A percentile compares a stretch with the other conserved stretches of the same genome.
Conservation (phyloP, 53 echinoderm and acorn worm genomes). For the Pentamera pediparva region DNA sequence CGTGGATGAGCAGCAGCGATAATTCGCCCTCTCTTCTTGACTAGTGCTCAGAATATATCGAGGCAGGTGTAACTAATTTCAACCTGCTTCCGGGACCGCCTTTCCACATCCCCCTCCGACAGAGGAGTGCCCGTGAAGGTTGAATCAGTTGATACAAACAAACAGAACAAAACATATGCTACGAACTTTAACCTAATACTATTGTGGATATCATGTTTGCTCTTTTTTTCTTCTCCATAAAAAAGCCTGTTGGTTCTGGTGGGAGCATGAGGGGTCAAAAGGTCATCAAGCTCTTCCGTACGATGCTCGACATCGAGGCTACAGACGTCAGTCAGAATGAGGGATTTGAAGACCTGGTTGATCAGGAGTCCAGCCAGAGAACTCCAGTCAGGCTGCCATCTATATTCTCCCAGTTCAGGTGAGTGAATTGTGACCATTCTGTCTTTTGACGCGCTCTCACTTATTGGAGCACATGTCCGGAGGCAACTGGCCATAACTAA, state of each 20-base stretch:
- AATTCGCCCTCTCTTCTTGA: no score
- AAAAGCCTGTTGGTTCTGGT: slow-evolving; percentile 57
- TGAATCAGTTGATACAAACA: background rate
- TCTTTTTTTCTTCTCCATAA: background rate
- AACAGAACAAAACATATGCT: background rate
- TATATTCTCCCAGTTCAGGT: slow-evolving; percentile 82
- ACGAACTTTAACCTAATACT: background rate
- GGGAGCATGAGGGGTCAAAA: slow-evolving; percentile 69
- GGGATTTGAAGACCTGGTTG: slow-evolving; percentile 46
- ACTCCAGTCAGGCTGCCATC: slow-evolving; percentile 87
- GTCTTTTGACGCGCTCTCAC: no score
- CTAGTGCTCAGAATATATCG: no score
- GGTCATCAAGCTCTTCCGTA: slow-evolving; percentile 49
- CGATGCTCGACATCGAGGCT: slow-evolving; percentile 65
- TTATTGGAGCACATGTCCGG: no score
- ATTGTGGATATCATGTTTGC: background rate
- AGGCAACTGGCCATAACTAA: no score
- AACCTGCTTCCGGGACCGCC: no score
- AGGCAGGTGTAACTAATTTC: no score
- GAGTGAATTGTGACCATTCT: background rate
- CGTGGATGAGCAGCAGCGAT: no score
- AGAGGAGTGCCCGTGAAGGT: no score
- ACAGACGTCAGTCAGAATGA: slow-evolving; percentile 25
- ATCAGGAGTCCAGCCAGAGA: slow-evolving; percentile 61
- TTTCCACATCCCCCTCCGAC: background rate